Base-by-base conservation (phyloP, 2,797 vertebrate genomes). In the Pelodytes ibericus region DNA sequence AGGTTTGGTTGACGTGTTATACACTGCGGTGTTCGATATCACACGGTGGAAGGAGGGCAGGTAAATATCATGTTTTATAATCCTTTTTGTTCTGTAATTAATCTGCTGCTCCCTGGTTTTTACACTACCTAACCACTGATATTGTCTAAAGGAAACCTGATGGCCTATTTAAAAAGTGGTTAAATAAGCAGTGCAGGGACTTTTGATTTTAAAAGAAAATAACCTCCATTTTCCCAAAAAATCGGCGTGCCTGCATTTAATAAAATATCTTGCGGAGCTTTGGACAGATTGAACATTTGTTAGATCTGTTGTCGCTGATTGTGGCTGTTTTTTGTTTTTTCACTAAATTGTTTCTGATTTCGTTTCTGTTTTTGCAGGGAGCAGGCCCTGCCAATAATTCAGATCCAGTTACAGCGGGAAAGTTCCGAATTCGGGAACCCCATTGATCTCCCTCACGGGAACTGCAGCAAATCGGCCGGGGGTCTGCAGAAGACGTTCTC, bases 401-500 rank as follows among this genome's bases (percentile, higher is more conserved):
- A 99, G 89, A 95, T 99, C 72, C 98, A 98, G 85, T 85, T 99
- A 33, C 96, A 98, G 83, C 90, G 96, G n/a, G 97, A 99, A 70
- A 91, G 83, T 69, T 91, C 93, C 2, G 96, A 98, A 65, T 98
- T 95, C 6, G 90, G 92, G 31, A 87, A 85, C 78, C 95, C 91
- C n/a, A 82, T 81, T 5, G 96, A 98, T 83, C 84, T 97, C 82
- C 93, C 95, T 0, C 85, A 90, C 0, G 95, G 96, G 73, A 93
- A 91, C 47, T 94, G 92, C 86, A 91, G 91, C 83, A 99, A 99
- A 86, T 86, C 94, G 76, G 95, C 95, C 16, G 92, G 96, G 4
- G 96, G 97, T 10, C 83, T 99, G 18, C 98, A 98, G 81, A 99
- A 96, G 88, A 98, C 97, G 0, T 99, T 99, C 87, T 98, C 96